Conservation (phyloP, 2,797 vertebrate genomes). For the Trichosurus vulpecula region DNA sequence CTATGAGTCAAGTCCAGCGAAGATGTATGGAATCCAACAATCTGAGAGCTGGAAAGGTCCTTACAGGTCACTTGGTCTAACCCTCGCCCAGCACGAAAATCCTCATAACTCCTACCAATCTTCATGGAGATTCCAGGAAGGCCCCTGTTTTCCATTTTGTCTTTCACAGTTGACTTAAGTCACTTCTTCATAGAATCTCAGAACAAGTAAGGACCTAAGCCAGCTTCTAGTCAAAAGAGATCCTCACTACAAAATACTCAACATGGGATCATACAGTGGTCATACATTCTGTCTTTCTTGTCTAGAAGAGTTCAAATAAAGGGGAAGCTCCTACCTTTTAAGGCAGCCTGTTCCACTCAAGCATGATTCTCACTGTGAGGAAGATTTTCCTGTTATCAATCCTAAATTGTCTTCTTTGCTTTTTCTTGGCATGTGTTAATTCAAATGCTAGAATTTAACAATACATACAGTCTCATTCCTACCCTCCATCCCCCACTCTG, state of each 20-base stretch:
- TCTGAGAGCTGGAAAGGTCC: background rate
- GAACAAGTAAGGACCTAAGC: background rate
- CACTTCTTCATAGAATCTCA: background rate
- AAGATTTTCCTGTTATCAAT: background rate
- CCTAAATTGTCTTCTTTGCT: background rate
- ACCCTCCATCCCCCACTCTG: background rate
- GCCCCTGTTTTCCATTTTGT: background rate
- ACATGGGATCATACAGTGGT: background rate
- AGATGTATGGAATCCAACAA: background rate
- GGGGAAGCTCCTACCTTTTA: background rate
- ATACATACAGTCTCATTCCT: background rate
- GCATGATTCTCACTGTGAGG: background rate
- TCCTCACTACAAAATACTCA: background rate
- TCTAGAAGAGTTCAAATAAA: background rate
- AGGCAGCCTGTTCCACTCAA: background rate
- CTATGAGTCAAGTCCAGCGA: background rate
- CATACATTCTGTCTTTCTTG: background rate
- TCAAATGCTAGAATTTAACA: background rate
- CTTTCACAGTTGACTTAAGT: background rate
- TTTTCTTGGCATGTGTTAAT: background rate
- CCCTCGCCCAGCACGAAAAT: background rate
- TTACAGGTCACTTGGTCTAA: background rate
- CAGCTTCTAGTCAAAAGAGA: background rate
- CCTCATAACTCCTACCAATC: background rate
- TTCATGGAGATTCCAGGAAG: background rate